Conservation (phyloP, 2,113 vertebrate genomes). For the Pimephales promelas region DNA sequence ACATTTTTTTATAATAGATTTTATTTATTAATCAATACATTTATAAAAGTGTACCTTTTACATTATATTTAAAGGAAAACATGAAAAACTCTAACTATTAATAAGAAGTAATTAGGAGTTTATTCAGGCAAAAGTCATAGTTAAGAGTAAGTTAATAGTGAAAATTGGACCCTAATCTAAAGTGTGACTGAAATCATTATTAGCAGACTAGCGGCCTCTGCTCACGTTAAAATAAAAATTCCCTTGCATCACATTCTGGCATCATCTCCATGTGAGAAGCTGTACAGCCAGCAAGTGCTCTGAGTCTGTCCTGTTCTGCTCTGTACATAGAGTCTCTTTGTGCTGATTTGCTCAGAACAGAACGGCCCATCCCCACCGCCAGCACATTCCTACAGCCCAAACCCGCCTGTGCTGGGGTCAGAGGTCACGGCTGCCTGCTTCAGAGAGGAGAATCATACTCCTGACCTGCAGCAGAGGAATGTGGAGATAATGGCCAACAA, state of each 20-base stretch:
- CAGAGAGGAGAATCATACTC: conserved; percentile 61
- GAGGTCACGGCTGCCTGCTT: conserved; percentile 61
- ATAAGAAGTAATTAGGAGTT: too few species aligned
- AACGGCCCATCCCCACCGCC: conserved; percentile 46
- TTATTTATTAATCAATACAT: neutral
- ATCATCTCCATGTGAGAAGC: conserved; percentile 8
- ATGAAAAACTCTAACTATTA: neutral
- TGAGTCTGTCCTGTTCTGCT: neutral
- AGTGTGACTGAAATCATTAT: neutral
- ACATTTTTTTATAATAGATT: neutral
- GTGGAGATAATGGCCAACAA: conserved; percentile 62
- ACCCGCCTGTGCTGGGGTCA: conserved; percentile 61
- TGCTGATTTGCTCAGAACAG: conserved; percentile 49
- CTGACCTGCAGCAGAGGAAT: conserved; percentile 71
- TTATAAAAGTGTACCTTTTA: neutral
- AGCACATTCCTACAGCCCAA: conserved; percentile 68
- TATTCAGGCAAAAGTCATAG: too few species aligned
- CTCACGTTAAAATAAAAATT: neutral
- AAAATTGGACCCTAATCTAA: too few species aligned
- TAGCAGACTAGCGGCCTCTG: neutral
- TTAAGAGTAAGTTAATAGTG: too few species aligned
- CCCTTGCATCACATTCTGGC: neutral
- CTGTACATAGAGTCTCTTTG: conserved; percentile 60
- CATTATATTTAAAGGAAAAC: neutral
- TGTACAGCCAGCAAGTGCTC: conserved; percentile 5